Percentiles rank a stretch among this genome's conserved stretches.
These are phyloP conservation scores for Unio delphinus DNA, from an alignment of 2,888 invertebrate species.

Conservation along the genomic window DNA sequence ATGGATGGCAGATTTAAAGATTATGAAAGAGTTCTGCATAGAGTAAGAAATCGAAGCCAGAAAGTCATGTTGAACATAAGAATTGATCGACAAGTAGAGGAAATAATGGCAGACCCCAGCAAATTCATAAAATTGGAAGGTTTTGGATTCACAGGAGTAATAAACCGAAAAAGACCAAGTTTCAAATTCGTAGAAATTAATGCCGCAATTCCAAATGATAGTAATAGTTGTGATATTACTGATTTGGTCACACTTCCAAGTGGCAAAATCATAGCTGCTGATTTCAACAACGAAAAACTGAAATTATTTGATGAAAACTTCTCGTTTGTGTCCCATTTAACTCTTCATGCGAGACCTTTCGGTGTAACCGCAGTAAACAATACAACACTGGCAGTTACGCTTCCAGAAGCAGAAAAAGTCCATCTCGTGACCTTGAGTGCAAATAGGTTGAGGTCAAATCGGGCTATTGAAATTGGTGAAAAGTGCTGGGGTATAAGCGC, in stretches of 20 bases:
- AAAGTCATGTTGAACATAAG: too few species aligned
- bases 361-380: slow-evolving; percentile 28
- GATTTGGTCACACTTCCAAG: slow-evolving; percentile 23
- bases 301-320: slow-evolving; percentile 36
- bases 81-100: too few species aligned
- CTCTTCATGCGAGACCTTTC: slow-evolving; percentile 32
- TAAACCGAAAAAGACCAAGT: too few species aligned
- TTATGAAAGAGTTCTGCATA: too few species aligned
- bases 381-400: slow-evolving; percentile 28
- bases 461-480: slow-evolving; percentile 32
- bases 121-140: too few species aligned
- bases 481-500: slow-evolving; percentile 34
- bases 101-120: too few species aligned
- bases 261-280: slow-evolving; percentile 28
- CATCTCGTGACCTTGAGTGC: slow-evolving; percentile 30
- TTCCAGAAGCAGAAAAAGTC: slow-evolving; percentile 36
- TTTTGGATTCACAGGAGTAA: too few species aligned
- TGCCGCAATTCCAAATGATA: slow-evolving; percentile 24
- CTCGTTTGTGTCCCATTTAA: slow-evolving; percentile 23
- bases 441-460: slow-evolving; percentile 19
- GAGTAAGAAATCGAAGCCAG: too few species aligned
- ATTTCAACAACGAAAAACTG: slow-evolving; percentile 34
- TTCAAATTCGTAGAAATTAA: slow-evolving; percentile 7
- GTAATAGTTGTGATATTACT: slow-evolving; percentile 24
- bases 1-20: too few species aligned